phyloP scores from a whole-genome alignment of 2,888 invertebrate species.

The Torymus auratus region DNA sequence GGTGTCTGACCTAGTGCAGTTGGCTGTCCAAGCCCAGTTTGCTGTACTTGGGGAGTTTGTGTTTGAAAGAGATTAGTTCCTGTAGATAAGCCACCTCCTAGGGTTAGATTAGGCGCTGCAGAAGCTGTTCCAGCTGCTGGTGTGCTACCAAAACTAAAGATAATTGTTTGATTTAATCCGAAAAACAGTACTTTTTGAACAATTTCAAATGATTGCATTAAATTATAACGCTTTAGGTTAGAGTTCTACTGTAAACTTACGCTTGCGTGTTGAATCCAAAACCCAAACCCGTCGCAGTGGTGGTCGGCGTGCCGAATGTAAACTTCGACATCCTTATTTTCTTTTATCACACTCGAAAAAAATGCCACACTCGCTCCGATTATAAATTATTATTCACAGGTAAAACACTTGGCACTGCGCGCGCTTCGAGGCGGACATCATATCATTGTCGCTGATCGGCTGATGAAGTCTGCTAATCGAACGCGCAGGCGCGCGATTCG shows the following conservation, averaged over 20 bases:
- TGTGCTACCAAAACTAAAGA: slow-evolving; percentile 65
- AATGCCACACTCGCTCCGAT: not conserved
- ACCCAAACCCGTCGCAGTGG: slow-evolving; percentile 63
- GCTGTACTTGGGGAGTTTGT: slow-evolving; percentile 64
- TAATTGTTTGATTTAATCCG: not conserved
- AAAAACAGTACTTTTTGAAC: not conserved
- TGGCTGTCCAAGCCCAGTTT: too few relatives aligned
- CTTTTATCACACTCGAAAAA: not conserved
- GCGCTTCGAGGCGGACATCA: not conserved
- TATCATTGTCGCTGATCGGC: not conserved
- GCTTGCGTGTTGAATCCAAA: slow-evolving; percentile 69
- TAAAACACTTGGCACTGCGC: not conserved
- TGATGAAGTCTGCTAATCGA: slow-evolving; percentile 7
- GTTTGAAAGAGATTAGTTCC: slow-evolving; percentile 66
- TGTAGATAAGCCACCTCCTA: slow-evolving; percentile 60
- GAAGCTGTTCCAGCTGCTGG: slow-evolving; percentile 62
- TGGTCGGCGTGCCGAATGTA: slow-evolving; percentile 68
- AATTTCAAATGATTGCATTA: not conserved
- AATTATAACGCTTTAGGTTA: slow-evolving; percentile 52
- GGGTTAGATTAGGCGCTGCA: slow-evolving; percentile 69
- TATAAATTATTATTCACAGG: not conserved
- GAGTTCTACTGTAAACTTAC: slow-evolving; percentile 63
- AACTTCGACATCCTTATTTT: slow-evolving; percentile 67
- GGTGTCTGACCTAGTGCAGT: slow-evolving; percentile 41
- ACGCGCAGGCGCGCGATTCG: not conserved